Conservation (phyloP, 2,797 vertebrate genomes). For the Myotis daubentonii region DNA sequence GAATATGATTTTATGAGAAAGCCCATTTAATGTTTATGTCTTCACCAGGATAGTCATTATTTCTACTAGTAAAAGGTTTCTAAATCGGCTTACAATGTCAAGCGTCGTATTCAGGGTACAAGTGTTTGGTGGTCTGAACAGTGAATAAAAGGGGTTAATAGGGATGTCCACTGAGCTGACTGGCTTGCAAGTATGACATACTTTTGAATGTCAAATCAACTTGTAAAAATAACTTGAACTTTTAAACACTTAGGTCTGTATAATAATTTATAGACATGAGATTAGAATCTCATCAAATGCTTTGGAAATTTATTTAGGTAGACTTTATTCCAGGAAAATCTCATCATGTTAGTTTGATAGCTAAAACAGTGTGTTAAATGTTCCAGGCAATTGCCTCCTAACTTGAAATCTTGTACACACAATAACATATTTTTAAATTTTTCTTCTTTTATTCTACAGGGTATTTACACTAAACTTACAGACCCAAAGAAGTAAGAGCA, state of each 20-base stretch:
- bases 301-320: slow-evolving; percentile 73
- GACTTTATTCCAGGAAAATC: slow-evolving; percentile 79
- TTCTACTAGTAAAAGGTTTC: slow-evolving; percentile 22
- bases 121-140: neutral
- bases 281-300: slow-evolving; percentile 73
- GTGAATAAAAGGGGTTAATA: slow-evolving; percentile 50
- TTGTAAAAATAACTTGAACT: slow-evolving; percentile 77
- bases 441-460: neutral
- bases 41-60: slow-evolving; percentile 25
- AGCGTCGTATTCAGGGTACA: neutral
- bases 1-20: slow-evolving; percentile 61
- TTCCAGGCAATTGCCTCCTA: slow-evolving; percentile 60
- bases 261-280: slow-evolving; percentile 76
- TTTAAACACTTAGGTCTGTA: slow-evolving; percentile 70
- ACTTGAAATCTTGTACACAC: slow-evolving; percentile 66
- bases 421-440: neutral
- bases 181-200: slow-evolving; percentile 1
- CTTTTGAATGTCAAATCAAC: slow-evolving; percentile 62
- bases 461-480: neutral
- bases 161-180: neutral
- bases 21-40: slow-evolving; percentile 30
- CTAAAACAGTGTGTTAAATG: slow-evolving; percentile 66
- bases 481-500: neutral
- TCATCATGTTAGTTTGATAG: slow-evolving; percentile 75
- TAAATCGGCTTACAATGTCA: slow-evolving; percentile 18